Evolutionary conservation across 2,113 vertebrate genomes (phyloP).

Genomic region (Microcebus griseorufus): DNA sequence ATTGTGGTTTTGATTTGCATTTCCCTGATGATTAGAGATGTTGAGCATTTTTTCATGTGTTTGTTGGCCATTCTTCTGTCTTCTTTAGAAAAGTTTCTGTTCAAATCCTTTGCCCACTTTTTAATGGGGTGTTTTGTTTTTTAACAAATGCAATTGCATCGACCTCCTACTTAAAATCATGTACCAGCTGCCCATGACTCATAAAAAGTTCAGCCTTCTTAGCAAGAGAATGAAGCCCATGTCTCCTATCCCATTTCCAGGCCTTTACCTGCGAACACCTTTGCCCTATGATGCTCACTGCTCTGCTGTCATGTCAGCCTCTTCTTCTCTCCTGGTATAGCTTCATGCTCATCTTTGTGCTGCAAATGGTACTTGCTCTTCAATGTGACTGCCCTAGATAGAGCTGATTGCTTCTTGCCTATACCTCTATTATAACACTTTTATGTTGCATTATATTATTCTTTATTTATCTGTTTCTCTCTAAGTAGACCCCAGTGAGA

Average conservation of each 20-base stretch:
- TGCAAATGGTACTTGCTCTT: constrained; percentile 11
- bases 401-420: not conserved
- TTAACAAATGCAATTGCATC: not conserved
- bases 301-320: not conserved
- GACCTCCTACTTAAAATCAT: not conserved
- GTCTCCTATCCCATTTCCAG: not conserved
- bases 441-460: not conserved
- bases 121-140: not conserved
- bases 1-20: no score
- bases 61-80: no score
- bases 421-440: not conserved
- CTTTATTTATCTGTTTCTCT: not conserved
- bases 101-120: no score
- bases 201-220: not conserved
- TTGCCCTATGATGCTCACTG: accelerated
- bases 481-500: not conserved
- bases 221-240: not conserved
- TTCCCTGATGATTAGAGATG: no score
- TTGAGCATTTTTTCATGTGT: no score
- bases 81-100: no score
- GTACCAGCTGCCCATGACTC: not conserved
- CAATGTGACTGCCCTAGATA: not conserved
- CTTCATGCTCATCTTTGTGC: not conserved
- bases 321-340: not conserved
- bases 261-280: not conserved